Conservation (phyloP, 2,113 vertebrate species). For the Epinephelus moara region DNA sequence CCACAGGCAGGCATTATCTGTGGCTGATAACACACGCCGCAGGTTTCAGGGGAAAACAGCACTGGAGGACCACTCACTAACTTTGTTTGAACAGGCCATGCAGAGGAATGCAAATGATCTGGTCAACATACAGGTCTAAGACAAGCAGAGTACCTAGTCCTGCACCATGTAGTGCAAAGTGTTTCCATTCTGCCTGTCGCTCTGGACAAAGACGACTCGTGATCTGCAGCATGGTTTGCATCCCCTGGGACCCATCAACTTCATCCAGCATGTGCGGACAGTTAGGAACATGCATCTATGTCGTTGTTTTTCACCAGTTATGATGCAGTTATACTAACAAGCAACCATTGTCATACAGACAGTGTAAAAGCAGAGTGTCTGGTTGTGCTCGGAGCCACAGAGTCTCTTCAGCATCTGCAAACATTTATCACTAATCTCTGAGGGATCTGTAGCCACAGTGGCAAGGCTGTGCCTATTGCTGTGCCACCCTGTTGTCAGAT, state of each 20-base stretch:
- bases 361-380: conserved; percentile 19
- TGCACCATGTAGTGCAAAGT: conserved; percentile 19
- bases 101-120: conserved; percentile 73
- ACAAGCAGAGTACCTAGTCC: conserved; percentile 40
- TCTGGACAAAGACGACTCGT: not conserved
- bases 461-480: too few species aligned
- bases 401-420: conserved; percentile 54
- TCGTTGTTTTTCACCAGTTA: not conserved
- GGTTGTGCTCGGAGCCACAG: conserved; percentile 13
- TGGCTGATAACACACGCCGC: conserved; percentile 50
- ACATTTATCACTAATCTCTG: conserved; percentile 58
- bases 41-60: conserved; percentile 42
- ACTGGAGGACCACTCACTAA: conserved; percentile 19
- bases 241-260: not conserved
- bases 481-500: conserved; percentile 43
- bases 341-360: conserved; percentile 7
- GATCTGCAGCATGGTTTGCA: not conserved
- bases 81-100: conserved; percentile 57
- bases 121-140: conserved; percentile 48
- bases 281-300: not conserved
- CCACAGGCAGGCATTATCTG: conserved; percentile 49
- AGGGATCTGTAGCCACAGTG: conserved; percentile 39
- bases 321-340: not conserved
- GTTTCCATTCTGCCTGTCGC: conserved; percentile 50
- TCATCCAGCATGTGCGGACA: not conserved